Evolutionary conservation across 1,140 invertebrate genomes (phyloP), one percentile per base, ranked within the genome.

Genomic region (Nasonia longicornis): DNA sequence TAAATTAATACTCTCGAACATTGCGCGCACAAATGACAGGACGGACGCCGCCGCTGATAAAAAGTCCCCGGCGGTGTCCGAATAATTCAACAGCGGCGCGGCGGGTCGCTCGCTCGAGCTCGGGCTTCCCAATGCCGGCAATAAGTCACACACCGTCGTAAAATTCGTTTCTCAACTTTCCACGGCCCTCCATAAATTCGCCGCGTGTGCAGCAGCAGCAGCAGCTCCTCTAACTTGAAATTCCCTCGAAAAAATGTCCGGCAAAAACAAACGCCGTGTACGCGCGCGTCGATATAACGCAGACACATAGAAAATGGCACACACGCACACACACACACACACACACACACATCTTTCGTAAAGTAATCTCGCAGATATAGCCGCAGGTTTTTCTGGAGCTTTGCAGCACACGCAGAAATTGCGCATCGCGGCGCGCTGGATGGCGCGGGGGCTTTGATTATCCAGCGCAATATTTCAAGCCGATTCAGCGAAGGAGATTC

Each of bases 401-500:
- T 16, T 58, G 52, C 52, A 58, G 52, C 52, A 58, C 4, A n/a
- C 52, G 52, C 52, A 58, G 52, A 58, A 58, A 58, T 58, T 58
- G 52, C 52, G 52, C 52, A n/a, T 58, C 52, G 52, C 38, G 16
- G 52, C 20, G 45, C 45, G 52, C 16, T 58, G 72, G 38, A 52
- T 64, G 66, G 31, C n/a, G 58, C 29, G 58, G 26, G 69, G 69
- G 77, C 58, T 79, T 79, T 79, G 69, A 79, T 71, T 79, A 79
- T 70, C 77, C 48, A 79, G 69, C 77, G 70, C 52, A 72, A 79
- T 79, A 42, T 72, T 79, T 79, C 52, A 72, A 79, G 77, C 77
- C 45, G 77, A 79, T 70, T 72, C 77, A 79, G 69, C 77, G 77
- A 72, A 79, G 77, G 58, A 72, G 77, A 79, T 63, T 79, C 69